These are phyloP conservation scores for Ceratina calcarata DNA, from an alignment of 1,140 invertebrate species.

Conservation along the genomic window DNA sequence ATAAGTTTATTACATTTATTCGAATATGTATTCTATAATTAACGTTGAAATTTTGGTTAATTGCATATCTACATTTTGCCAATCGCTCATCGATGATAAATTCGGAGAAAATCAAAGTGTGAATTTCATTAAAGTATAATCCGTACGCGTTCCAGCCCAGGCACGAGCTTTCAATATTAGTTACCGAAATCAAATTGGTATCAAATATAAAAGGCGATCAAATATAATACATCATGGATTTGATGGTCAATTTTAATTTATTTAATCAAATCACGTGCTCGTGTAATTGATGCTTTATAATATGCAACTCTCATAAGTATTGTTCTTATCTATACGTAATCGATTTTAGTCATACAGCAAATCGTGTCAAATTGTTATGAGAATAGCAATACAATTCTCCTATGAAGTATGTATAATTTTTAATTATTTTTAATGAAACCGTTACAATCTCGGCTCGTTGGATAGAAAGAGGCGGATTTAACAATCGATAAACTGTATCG, in stretches of 20 bases:
- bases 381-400: no score
- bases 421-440: background rate
- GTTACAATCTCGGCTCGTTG: background rate
- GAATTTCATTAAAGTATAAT: background rate
- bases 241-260: no score
- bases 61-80: background rate
- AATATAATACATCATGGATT: no score
- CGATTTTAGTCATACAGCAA: no score
- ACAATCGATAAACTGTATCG: slow-evolving; percentile 41
- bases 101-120: background rate
- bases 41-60: background rate
- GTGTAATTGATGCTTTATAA: no score
- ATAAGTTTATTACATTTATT: slow-evolving; percentile 19
- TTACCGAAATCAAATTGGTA: no score
- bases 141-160: background rate
- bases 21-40: background rate
- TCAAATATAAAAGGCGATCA: no score
- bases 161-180: background rate
- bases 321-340: no score
- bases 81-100: background rate
- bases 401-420: background rate
- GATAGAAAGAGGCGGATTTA: background rate
- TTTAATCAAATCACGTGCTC: no score
- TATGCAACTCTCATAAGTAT: no score
- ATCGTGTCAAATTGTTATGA: no score